Percentiles rank a stretch among this genome's conserved stretches.
Evolutionary conservation across 2,888 invertebrate genomes (phyloP).

Genomic region (Drosophila nigricruria): DNA sequence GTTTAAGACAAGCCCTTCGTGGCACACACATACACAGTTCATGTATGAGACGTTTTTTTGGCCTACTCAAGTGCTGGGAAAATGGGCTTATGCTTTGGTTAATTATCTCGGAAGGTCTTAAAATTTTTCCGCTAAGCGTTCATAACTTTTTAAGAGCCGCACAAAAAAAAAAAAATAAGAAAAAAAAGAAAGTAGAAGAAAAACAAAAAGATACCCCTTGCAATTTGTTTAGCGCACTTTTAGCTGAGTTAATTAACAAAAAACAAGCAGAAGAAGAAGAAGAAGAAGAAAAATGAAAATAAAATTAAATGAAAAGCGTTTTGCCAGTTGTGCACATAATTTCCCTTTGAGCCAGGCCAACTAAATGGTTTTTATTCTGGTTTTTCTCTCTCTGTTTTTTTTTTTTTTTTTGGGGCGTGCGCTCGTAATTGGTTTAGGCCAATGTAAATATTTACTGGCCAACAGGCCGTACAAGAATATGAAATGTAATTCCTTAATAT

Average conservation of each 20-base stretch:
- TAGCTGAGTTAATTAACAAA: constrained; percentile 60
- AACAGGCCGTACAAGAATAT: constrained; percentile 17
- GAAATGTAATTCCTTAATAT: constrained; percentile 38
- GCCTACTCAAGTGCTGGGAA: constrained; percentile 2
- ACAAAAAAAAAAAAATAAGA: neutral
- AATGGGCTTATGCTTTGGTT: constrained; percentile 28
- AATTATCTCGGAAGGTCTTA: constrained; percentile 44
- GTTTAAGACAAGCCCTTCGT: neutral
- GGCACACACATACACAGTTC: neutral
- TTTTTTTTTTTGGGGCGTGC: constrained; percentile 3
- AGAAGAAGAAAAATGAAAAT: neutral
- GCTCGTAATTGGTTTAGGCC: constrained; percentile 59
- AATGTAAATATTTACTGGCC: constrained; percentile 40
- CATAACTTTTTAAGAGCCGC: constrained; percentile 21
- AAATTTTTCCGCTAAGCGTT: constrained; percentile 30
- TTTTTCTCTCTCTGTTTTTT: neutral
- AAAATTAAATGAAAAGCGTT: constrained; percentile 39
- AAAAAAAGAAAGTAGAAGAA: neutral
- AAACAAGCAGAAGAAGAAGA: neutral
- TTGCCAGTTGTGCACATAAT: constrained; percentile 54
- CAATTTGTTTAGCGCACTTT: constrained; percentile 50
- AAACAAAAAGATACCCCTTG: constrained; percentile 22
- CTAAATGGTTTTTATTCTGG: constrained; percentile 31
- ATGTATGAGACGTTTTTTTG: constrained; percentile 2
- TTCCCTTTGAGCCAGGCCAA: constrained; percentile 48